These are phyloP conservation scores for Platyura marginata DNA, from an alignment of 1,140 invertebrate genomes.

Conservation along the genomic window DNA sequence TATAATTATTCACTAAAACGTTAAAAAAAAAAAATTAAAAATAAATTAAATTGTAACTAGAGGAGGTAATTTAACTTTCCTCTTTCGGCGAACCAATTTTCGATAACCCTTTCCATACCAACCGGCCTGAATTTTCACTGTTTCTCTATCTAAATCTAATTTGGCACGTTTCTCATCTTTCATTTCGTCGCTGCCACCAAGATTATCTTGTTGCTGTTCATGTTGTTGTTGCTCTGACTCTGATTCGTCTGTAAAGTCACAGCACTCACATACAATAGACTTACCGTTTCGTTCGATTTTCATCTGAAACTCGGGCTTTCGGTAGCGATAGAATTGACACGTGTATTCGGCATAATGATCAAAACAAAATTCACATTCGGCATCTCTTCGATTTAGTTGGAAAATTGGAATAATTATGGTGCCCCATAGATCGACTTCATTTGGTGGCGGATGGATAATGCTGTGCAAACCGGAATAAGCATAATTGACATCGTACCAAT, in stretches of 20 bases:
- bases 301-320: slow-evolving; percentile 16
- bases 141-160: slow-evolving; percentile 8
- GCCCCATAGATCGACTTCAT: slow-evolving; percentile 23
- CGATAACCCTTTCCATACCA: slow-evolving; percentile 39
- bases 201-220: slow-evolving; percentile 12
- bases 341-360: slow-evolving; percentile 28
- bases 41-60: too few relatives aligned
- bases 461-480: slow-evolving; percentile 43
- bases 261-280: slow-evolving; percentile 33
- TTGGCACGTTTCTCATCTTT: slow-evolving; percentile 15
- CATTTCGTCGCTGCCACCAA: slow-evolving; percentile 6
- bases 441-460: slow-evolving; percentile 33
- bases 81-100: slow-evolving; percentile 25
- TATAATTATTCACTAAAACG: too few relatives aligned
- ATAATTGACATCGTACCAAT: slow-evolving; percentile 27
- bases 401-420: slow-evolving; percentile 19
- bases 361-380: slow-evolving; percentile 31
- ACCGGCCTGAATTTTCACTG: slow-evolving; percentile 28
- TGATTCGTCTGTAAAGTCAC: slow-evolving; percentile 27
- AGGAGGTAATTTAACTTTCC: too few relatives aligned
- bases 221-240: slow-evolving; percentile 18
- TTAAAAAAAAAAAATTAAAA: too few relatives aligned
- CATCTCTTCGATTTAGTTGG: slow-evolving; percentile 21
- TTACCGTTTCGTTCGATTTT: slow-evolving; percentile 23
- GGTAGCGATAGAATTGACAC: slow-evolving; percentile 32